Evolutionary conservation across 2,888 invertebrate species (phyloP).

Genomic region (Elmis aenea): DNA sequence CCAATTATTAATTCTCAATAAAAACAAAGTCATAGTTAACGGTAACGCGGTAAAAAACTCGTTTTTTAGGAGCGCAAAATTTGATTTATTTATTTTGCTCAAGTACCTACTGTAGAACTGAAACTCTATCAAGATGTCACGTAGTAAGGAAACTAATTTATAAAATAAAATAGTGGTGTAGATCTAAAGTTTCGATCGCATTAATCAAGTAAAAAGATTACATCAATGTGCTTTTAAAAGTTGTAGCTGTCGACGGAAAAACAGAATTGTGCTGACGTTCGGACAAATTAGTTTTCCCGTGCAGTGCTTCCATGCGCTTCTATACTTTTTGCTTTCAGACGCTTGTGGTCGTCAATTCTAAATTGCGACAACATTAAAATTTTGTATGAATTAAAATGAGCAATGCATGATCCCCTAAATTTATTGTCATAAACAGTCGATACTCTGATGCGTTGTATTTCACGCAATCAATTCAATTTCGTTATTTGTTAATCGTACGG

Average conservation of each 20-base stretch:
- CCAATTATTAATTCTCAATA: too few relatives aligned
- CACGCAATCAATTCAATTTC: too few relatives aligned
- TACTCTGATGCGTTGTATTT: too few relatives aligned
- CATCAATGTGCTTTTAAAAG: slow-evolving; percentile 32
- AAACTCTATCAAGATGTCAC: slow-evolving; percentile 17
- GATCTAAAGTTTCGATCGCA: slow-evolving; percentile 29
- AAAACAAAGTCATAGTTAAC: too few relatives aligned
- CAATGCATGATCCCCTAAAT: too few relatives aligned
- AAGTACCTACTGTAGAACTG: not conserved
- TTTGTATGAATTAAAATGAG: too few relatives aligned
- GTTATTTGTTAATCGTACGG: too few relatives aligned
- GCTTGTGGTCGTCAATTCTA: too few relatives aligned
- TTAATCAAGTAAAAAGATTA: slow-evolving; percentile 30
- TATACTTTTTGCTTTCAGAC: slow-evolving; percentile 17
- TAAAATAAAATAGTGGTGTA: slow-evolving; percentile 17
- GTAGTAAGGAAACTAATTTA: slow-evolving; percentile 20
- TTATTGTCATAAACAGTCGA: too few relatives aligned
- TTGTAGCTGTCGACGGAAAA: slow-evolving; percentile 27
- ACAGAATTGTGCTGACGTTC: slow-evolving; percentile 29
- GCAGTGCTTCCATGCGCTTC: slow-evolving; percentile 18
- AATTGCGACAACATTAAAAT: too few relatives aligned
- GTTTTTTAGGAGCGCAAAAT: too few relatives aligned
- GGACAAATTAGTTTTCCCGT: slow-evolving; percentile 26
- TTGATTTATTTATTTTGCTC: not conserved
- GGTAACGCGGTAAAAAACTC: too few relatives aligned